Base-by-base conservation (phyloP, 1,140 invertebrate genomes). In the Penaeus chinensis region DNA sequence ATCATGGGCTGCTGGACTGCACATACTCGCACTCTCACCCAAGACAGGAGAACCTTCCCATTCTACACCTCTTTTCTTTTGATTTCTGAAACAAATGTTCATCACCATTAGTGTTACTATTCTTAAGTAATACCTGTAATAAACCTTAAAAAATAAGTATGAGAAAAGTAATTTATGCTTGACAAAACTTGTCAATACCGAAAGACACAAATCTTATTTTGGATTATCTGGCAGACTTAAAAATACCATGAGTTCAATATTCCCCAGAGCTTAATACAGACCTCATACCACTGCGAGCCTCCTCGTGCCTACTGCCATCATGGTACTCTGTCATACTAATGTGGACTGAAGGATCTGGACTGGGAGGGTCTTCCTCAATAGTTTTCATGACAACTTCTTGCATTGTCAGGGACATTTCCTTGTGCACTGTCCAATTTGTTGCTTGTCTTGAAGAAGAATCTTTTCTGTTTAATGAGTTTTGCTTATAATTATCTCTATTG, bases 371-470 rank as follows among this genome's bases (percentile, higher is more conserved):
- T 62, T 83, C 82, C 20, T 66, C 54, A 24, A 83, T 74, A 42
- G 82, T 22, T 74, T 54, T 54, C 82, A 83, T 66, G 65, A 83
- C 82, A 8, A 83, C 42, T 22, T 74, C 82, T 66, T 62, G 54
- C 82, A 83, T 66, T 4, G 82, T 83, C 11, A 83, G 62, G 13
- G 66, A 66, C 54, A 74, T 66, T 62, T 83, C 82, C 42, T 74
- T 74, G 54, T 54, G 54, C 54, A 54, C 54, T 32, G 27, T 74
- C 42, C 42, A 27, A 24, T 37, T 74, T 16, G 27, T n/a, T 32
- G 71, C 19, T 74, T 74, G 27, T 32, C n/a, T 74, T 24, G 42
- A 74, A 7, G 27, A 27, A 32, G 71, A 74, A 74, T 32, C 71
- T 20, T 27, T 74, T 24, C 24, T 27, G 71, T 74, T 27, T 24